phyloP scores from a whole-genome alignment of 2,797 vertebrate species.

The Gymnoscopelus microlampas region DNA sequence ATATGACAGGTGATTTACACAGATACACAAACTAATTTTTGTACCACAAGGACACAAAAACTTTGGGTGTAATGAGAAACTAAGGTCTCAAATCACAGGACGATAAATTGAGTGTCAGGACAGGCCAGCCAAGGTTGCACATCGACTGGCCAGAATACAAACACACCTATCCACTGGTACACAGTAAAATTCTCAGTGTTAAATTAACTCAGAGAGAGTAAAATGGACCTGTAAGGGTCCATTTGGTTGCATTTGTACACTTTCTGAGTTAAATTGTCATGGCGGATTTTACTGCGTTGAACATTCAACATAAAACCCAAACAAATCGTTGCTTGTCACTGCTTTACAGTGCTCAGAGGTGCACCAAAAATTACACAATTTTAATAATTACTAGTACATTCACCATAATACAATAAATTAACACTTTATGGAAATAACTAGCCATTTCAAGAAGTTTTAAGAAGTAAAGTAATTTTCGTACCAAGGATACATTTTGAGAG shows the following conservation, averaged over 20 bases:
- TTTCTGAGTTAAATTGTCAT: no score
- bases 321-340: not conserved
- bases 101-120: conserved; percentile 79
- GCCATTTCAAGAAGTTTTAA: no score
- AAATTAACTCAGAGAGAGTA: no score
- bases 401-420: no score
- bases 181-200: not conserved
- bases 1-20: conserved; percentile 93
- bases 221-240: no score
- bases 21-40: conserved; percentile 91
- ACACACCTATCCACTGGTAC: conserved; percentile 53
- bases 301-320: no score
- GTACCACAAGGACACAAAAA: conserved; percentile 85
- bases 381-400: no score
- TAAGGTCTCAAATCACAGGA: conserved; percentile 80
- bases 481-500: no score
- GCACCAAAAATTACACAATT: not conserved
- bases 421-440: no score
- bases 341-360: not conserved
- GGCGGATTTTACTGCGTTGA: no score
- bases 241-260: no score
- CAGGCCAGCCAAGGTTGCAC: conserved; percentile 80
- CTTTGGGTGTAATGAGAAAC: conserved; percentile 83
- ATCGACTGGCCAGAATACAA: conserved; percentile 71
- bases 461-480: no score